Evolutionary conservation across 2,113 vertebrate species (phyloP).

Genomic region (Meles meles): DNA sequence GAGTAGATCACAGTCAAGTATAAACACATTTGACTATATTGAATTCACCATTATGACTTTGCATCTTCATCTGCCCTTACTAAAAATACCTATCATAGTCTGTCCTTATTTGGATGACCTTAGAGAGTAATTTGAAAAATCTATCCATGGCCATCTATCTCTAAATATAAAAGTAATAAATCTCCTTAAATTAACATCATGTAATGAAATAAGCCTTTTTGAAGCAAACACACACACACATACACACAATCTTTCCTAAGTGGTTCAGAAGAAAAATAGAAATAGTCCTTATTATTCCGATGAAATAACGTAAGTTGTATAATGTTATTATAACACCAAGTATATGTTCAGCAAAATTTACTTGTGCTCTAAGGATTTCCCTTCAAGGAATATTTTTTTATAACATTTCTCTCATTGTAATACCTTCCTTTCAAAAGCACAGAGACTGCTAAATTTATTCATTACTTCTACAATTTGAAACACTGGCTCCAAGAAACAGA

Average conservation of each 20-base stretch:
- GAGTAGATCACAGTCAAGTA: neutral
- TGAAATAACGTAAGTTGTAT: neutral
- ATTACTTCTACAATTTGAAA: constrained; percentile 32
- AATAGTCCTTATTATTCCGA: neutral
- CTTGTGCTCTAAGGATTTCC: neutral
- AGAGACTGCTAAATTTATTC: neutral
- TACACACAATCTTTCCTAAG: neutral
- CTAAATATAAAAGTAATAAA: constrained; percentile 2
- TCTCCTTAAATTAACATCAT: neutral
- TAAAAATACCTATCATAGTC: neutral
- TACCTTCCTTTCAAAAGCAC: neutral
- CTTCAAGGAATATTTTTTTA: constrained; percentile 22
- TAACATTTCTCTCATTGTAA: neutral
- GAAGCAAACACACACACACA: neutral
- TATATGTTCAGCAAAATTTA: constrained; percentile 21
- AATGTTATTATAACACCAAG: neutral
- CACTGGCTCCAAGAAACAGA: neutral
- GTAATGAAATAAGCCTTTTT: constrained; percentile 14
- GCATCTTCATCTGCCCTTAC: neutral
- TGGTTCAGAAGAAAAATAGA: neutral
- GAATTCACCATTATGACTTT: neutral
- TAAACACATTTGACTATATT: neutral
- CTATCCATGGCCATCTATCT: neutral
- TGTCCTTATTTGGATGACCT: neutral
- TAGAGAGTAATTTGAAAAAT: constrained; percentile 16